Conservation (phyloP, 2,888 invertebrate genomes). For the Hydrotaea diabolus region DNA sequence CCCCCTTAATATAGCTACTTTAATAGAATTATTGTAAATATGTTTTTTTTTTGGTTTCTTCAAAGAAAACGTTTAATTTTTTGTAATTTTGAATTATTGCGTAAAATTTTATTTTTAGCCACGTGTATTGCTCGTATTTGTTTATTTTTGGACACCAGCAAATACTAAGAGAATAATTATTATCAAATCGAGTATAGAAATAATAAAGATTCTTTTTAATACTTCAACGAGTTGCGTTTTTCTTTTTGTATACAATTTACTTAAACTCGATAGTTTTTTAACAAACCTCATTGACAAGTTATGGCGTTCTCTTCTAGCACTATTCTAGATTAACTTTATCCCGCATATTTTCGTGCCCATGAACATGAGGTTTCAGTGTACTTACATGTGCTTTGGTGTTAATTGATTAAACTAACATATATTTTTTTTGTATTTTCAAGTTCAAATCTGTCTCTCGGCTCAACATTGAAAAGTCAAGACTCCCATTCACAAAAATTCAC, state of each 20-base stretch:
- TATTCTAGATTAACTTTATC: no score
- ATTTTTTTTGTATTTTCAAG: background rate
- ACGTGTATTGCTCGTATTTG: background rate
- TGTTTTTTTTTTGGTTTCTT: constrained; percentile 1
- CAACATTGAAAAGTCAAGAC: background rate
- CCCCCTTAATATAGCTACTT: background rate
- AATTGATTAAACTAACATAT: background rate
- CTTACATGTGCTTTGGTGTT: background rate
- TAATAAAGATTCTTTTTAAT: constrained; percentile 27
- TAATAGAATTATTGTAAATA: constrained; percentile 13
- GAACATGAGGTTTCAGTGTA: no score
- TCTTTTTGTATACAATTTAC: background rate
- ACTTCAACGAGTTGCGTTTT: background rate
- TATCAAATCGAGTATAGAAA: constrained; percentile 4
- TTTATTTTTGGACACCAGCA: background rate
- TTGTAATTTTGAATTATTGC: constrained; percentile 23
- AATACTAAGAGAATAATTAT: constrained; percentile 4
- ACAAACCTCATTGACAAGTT: no score
- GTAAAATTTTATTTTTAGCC: background rate
- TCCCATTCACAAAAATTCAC: background rate
- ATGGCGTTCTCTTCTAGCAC: no score
- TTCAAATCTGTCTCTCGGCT: background rate
- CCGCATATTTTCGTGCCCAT: no score
- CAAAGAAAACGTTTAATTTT: background rate
- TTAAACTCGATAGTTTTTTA: no score